phyloP scores from a whole-genome alignment of 2,113 vertebrate genomes.

The Acanthochromis polyacanthus region DNA sequence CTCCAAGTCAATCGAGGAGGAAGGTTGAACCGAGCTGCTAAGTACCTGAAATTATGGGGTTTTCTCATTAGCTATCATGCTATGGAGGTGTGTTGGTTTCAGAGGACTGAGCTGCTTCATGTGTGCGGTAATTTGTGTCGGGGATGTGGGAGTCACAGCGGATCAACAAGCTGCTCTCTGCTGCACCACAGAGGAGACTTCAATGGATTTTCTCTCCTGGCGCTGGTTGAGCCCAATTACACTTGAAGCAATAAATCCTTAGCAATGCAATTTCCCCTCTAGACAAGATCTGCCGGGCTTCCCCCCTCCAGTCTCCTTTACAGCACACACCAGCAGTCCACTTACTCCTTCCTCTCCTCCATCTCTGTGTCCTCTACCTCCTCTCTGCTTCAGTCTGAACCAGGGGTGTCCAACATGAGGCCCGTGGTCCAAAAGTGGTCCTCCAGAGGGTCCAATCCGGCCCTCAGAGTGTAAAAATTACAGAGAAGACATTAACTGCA shows the following conservation, averaged over 20 bases:
- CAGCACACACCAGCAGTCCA: conserved; percentile 10
- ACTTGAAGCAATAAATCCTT: conserved; percentile 86
- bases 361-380: conserved; percentile 14
- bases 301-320: conserved; percentile 38
- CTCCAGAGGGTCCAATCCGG: too few relatives aligned
- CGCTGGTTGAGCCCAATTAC: conserved; percentile 85
- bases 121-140: conserved; percentile 3
- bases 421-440: too few relatives aligned
- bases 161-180: conserved; percentile 54
- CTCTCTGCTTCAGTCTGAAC: neutral
- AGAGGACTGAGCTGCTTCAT: conserved; percentile 19
- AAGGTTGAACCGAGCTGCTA: conserved; percentile 7
- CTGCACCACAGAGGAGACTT: conserved; percentile 62
- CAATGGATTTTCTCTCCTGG: conserved; percentile 81
- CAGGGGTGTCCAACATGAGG: too few relatives aligned
- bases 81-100: conserved; percentile 27
- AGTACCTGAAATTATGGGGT: conserved; percentile 2
- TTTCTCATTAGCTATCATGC: conserved; percentile 25
- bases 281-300: conserved; percentile 75
- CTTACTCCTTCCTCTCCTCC: conserved; percentile 31
- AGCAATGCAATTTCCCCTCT: conserved; percentile 81
- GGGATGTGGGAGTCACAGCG: conserved; percentile 43
- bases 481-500: too few relatives aligned
- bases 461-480: too few relatives aligned
- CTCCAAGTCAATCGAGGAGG: conserved; percentile 1